Percentiles rank a stretch among this genome's conserved stretches.
These are phyloP conservation scores for Knipowitschia caucasica DNA, from an alignment of 2,797 vertebrate species.

Conservation along the genomic window DNA sequence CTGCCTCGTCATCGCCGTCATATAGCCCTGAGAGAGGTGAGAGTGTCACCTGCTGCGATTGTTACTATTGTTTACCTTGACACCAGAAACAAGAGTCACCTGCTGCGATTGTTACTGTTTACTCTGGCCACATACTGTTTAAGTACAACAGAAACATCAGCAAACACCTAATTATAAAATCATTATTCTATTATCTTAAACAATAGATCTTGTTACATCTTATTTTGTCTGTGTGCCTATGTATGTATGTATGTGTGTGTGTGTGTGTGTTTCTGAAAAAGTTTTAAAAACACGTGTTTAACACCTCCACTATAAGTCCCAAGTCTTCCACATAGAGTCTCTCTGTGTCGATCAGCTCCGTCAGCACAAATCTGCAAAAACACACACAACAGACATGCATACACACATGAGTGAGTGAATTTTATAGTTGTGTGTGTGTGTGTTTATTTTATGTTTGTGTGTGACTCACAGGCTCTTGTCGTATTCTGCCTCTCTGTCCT, in stretches of 20 bases:
- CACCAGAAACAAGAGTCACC: no score
- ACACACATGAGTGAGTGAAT: background rate
- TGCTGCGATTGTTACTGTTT: no score
- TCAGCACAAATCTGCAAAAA: slow-evolving; percentile 82
- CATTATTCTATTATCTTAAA: no score
- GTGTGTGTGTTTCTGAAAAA: no score
- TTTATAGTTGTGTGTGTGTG: background rate
- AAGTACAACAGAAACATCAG: no score
- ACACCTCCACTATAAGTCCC: slow-evolving; percentile 88
- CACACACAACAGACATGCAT: background rate
- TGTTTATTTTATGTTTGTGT: background rate
- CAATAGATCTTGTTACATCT: no score
- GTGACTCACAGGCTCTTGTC: slow-evolving; percentile 86
- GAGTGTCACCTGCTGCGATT: no score
- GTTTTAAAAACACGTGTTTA: slow-evolving; percentile 16
- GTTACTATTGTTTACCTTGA: no score
- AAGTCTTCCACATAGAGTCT: slow-evolving; percentile 88
- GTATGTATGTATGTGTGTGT: no score
- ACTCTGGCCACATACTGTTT: no score
- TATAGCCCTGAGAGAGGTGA: slow-evolving; percentile 84
- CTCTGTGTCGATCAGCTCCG: slow-evolving; percentile 88
- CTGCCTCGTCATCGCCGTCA: slow-evolving; percentile 90
- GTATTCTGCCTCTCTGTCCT: slow-evolving; percentile 78
- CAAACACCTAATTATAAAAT: no score
- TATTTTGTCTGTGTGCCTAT: no score